Base-by-base conservation (phyloP, 1,140 invertebrate genomes). In the Aphidius gifuensis region DNA sequence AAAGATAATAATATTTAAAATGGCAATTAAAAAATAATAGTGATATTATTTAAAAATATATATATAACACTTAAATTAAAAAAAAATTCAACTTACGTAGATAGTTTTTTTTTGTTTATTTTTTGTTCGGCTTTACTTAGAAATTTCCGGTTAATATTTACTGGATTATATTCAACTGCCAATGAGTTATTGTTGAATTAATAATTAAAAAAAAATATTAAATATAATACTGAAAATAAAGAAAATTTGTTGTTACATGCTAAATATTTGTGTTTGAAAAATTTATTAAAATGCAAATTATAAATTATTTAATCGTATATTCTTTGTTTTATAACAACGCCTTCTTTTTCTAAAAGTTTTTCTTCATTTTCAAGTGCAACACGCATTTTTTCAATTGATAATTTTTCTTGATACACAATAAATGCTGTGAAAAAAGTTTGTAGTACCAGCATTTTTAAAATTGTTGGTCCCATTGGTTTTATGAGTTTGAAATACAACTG, bases 341-440 rank as follows among this genome's bases (percentile, higher is more conserved):
- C 11, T 7, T 21, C 50, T 32, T 23, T 9, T 8, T 53, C 23
- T 53, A 46, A 23, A 47, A 4, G 8, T 55, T 43, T 11, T 38
- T 51, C 6, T 56, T 40, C 46, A 51, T 23, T 21, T 51, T 21
- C 9, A 44, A 8, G 7, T 56, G 38, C 4, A 32, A 3, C 4
- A 32, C 23, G 23, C 4, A 62, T 21, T 21, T 40, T 39, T 0
- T 21, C 6, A 1, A 62, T 9, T 9, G 39, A 43, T 39, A 42
- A 32, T 6, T 46, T 50, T 77, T 83, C 80, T 42, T 66, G 77
- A 51, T 82, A 79, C 6, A 80, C 79, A 5, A 83, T 60, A 3
- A 71, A 46, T 6, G 76, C 69, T 1, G 75, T 76, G 0, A 71
- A 45, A 5, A 78, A 9, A 6, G 74, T 4, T 60, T 83, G 74